Evolutionary conservation across 2,888 invertebrate genomes (phyloP).

Genomic region (Netelia fuscicornis): DNA sequence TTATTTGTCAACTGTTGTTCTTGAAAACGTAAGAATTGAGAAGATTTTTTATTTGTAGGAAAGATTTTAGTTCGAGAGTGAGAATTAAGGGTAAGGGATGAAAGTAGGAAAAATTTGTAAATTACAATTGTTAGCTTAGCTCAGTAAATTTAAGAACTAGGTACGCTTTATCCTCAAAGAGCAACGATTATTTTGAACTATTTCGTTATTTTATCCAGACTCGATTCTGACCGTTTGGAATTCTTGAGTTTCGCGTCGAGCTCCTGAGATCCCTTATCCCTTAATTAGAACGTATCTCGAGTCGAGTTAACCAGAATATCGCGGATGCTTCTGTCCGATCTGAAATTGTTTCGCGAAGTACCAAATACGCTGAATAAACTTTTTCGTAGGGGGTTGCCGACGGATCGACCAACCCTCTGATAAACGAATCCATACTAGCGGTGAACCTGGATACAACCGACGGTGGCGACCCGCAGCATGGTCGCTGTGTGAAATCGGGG

Average conservation of each 20-base stretch:
- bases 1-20: no score
- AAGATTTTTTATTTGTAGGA: no score
- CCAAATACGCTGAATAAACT: constrained; percentile 42
- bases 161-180: background rate
- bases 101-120: no score
- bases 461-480: constrained; percentile 60
- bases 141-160: background rate
- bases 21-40: no score
- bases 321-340: background rate
- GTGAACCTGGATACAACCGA: constrained; percentile 66
- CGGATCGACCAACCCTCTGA: constrained; percentile 48
- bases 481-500: constrained; percentile 63
- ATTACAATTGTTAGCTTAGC: no score
- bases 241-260: constrained; percentile 22
- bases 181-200: background rate
- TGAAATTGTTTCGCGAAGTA: constrained; percentile 27
- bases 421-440: constrained; percentile 67
- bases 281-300: constrained; percentile 37
- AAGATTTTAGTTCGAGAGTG: no score
- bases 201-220: constrained; percentile 54
- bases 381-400: constrained; percentile 53
- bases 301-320: background rate
- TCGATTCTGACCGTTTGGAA: constrained; percentile 1
- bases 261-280: constrained; percentile 17
- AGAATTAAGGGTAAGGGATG: no score